Conservation (phyloP, 2,888 invertebrate genomes). For the Mylabris sibirica region DNA sequence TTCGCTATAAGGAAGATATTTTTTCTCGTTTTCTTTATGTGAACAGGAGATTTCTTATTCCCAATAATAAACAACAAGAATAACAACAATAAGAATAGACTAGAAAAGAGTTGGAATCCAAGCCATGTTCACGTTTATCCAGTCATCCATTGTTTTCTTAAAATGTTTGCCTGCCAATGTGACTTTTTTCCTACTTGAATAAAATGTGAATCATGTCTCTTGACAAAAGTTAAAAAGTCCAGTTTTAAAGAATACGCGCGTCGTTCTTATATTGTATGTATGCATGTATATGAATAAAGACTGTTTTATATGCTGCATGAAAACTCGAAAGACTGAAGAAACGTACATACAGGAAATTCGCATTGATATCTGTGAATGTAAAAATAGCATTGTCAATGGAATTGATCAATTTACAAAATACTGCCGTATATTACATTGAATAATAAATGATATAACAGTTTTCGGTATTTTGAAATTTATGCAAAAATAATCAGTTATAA, state of each 20-base stretch:
- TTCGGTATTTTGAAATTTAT: not conserved
- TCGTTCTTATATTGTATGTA: not conserved
- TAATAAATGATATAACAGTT: not conserved
- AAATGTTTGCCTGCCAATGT: slow-evolving; percentile 23
- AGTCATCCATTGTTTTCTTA: slow-evolving; percentile 31
- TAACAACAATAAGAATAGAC: not conserved
- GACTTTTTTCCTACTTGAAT: slow-evolving; percentile 22
- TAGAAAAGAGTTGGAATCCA: slow-evolving; percentile 23
- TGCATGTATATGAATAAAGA: not conserved
- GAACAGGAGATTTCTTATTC: not conserved
- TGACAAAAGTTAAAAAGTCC: slow-evolving; percentile 30
- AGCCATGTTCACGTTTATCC: slow-evolving; percentile 35
- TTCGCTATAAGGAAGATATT: not conserved
- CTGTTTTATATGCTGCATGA: slow-evolving; percentile 32
- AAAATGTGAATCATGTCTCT: slow-evolving; percentile 35
- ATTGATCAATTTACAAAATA: slow-evolving; percentile 13
- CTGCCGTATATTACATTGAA: not conserved
- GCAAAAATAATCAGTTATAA: slow-evolving; percentile 3
- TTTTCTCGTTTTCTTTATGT: slow-evolving; percentile 2
- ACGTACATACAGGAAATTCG: slow-evolving; percentile 33
- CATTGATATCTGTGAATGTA: slow-evolving; percentile 31
- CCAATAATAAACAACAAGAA: slow-evolving; percentile 1
- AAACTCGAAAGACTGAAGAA: slow-evolving; percentile 13
- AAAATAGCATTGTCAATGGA: slow-evolving; percentile 33
- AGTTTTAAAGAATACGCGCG: slow-evolving; percentile 26